These are phyloP conservation scores for Sinocyclocheilus anophthalmus DNA, from an alignment of 2,113 vertebrate genomes.

Conservation along the genomic window DNA sequence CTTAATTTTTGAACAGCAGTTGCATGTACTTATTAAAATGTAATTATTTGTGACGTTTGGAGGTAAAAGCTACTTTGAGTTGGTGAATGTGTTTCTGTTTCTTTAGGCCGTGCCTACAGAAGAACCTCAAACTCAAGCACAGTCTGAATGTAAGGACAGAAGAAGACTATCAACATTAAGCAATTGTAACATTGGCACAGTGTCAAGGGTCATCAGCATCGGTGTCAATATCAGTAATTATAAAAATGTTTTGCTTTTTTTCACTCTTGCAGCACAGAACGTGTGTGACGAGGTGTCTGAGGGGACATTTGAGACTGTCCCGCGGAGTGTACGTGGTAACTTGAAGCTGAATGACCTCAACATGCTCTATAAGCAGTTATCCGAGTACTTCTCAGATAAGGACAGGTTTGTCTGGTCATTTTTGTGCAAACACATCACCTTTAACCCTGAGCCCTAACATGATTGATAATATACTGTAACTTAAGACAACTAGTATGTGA, in stretches of 20 bases:
- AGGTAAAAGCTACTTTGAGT: background rate
- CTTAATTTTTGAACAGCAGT: background rate
- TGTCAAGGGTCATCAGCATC: background rate
- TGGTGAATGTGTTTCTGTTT: background rate
- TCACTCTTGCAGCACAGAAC: constrained; percentile 4
- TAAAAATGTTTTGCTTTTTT: background rate
- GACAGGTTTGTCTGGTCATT: constrained; percentile 59
- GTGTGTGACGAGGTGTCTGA: constrained; percentile 56
- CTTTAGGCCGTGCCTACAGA: constrained; percentile 37
- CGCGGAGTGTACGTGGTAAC: constrained; percentile 53
- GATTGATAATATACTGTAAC: too few relatives aligned
- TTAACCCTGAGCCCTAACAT: background rate
- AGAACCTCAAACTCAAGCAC: constrained; percentile 20
- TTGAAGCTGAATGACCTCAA: constrained; percentile 66
- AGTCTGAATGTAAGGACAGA: constrained; percentile 54
- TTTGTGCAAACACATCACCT: constrained; percentile 6
- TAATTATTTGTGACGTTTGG: background rate
- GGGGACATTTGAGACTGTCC: constrained; percentile 57
- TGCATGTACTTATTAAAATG: background rate
- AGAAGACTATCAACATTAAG: background rate
- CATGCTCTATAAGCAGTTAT: constrained; percentile 63
- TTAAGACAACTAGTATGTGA: background rate
- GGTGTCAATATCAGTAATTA: background rate
- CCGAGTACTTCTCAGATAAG: constrained; percentile 60
- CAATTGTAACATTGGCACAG: background rate